phyloP scores from a whole-genome alignment of 2,888 invertebrate genomes.

The Dasysyrphus albostriatus region DNA sequence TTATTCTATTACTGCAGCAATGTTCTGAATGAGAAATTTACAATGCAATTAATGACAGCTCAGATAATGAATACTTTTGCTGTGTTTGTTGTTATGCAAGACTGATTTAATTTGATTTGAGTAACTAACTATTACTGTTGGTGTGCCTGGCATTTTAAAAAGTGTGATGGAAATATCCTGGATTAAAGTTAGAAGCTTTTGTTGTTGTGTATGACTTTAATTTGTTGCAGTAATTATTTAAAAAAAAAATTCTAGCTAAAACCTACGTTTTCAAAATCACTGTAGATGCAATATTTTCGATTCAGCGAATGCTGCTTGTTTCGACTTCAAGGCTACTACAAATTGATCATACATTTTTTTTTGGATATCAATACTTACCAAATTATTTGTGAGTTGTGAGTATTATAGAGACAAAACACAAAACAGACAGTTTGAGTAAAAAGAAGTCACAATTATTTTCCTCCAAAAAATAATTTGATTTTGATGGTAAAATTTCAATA shows the following conservation, averaged over 20 bases:
- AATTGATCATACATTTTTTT: too few relatives aligned
- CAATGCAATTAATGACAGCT: constrained; percentile 57
- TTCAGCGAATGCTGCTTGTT: too few relatives aligned
- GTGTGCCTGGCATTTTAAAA: constrained; percentile 1
- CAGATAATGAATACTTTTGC: neutral
- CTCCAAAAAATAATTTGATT: too few relatives aligned
- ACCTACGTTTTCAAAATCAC: too few relatives aligned
- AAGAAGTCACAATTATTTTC: too few relatives aligned
- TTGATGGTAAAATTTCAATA: too few relatives aligned
- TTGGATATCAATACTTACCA: too few relatives aligned
- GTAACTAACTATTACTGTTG: neutral
- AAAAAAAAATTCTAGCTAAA: neutral
- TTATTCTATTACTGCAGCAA: constrained; percentile 67
- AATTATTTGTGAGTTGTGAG: too few relatives aligned
- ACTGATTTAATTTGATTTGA: constrained; percentile 22
- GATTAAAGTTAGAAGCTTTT: neutral
- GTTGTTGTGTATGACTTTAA: neutral
- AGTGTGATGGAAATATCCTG: constrained; percentile 41
- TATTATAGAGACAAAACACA: too few relatives aligned
- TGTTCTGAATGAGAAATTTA: constrained; percentile 1
- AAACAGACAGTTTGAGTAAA: too few relatives aligned
- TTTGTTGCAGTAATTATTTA: neutral
- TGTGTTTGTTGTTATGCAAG: neutral
- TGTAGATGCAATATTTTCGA: too few relatives aligned
- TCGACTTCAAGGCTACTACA: too few relatives aligned